phyloP scores from a whole-genome alignment of 2,113 vertebrate species.

The Eolophus roseicapilla region DNA sequence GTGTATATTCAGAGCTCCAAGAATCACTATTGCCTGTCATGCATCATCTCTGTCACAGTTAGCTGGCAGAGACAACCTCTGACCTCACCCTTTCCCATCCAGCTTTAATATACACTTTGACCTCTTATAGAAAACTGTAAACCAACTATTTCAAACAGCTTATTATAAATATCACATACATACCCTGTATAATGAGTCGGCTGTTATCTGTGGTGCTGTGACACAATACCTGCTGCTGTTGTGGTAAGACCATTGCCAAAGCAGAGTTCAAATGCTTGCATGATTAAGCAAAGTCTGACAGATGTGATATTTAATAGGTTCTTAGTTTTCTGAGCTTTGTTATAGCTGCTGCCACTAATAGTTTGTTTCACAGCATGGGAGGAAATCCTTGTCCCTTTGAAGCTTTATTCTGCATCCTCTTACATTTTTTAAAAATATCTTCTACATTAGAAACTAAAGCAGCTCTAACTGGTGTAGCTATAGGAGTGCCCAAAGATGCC shows the following conservation, averaged over 20 bases:
- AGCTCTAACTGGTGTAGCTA: neutral
- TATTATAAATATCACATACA: neutral
- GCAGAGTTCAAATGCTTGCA: neutral
- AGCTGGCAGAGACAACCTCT: neutral
- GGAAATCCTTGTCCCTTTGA: neutral
- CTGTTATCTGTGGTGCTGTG: neutral
- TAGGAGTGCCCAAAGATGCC: neutral
- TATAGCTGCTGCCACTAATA: neutral
- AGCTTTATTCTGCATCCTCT: neutral
- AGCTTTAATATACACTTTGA: neutral
- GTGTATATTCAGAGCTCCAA: neutral
- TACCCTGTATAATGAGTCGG: neutral
- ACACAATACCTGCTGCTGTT: neutral
- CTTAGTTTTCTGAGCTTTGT: neutral
- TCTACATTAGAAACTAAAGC: neutral
- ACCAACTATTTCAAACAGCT: neutral
- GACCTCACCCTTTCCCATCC: neutral
- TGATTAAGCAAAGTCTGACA: neutral
- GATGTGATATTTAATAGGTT: neutral
- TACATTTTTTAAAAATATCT: neutral
- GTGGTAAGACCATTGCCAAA: neutral
- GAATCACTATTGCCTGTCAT: neutral
- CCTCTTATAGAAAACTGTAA: neutral
- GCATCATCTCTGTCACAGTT: neutral
- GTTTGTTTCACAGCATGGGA: neutral